Evolutionary conservation across 2,113 vertebrate genomes (phyloP), one percentile per base, ranked within the genome.

Genomic region (Oxygymnocypris stewartii): DNA sequence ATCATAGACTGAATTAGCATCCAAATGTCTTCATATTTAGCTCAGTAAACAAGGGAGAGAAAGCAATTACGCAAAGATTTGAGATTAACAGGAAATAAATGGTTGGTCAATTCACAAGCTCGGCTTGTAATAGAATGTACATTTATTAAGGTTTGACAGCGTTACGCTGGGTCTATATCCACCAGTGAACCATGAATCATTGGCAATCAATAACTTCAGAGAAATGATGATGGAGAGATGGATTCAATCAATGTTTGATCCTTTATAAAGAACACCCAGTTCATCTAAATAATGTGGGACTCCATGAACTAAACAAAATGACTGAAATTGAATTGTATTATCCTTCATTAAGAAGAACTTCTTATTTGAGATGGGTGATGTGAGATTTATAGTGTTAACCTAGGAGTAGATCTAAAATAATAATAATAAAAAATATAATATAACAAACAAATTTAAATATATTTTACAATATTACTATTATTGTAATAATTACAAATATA

Each of bases 161-260:
- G 25, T 77, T 69, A 44, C 57, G 63, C 77, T 71, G 74, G 82
- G 49, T 83, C 67, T 65, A 57, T 74, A 63, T 81, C 78, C 82
- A 86, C 74, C 82, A 82, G 31, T n/a, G 44, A 82, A 82, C 59
- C 79, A 85, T 63, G 35, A 87, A 82, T 86, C 16, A 89, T 88
- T 86, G 74, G 65, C 12, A 81, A 89, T 89, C 89, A 75, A 89
- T 88, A 87, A 80, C 16, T 8, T 78, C 25, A 74, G 86, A 31
- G 35, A 81, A 86, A 86, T 74, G 47, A 84, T 79, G 82, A 85
- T 67, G 69, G 44, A 40, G 71, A n/a, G 31, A 69, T 73, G n/a
- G 42, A 90, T 76, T 79, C 57, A 25, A 44, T 81, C 23, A 44
- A 65, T 81, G 3, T 63, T 44, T 28, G 37, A 6, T 81, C 8